Conservation (phyloP, 2,113 vertebrate species). For the Sorex fumeus region DNA sequence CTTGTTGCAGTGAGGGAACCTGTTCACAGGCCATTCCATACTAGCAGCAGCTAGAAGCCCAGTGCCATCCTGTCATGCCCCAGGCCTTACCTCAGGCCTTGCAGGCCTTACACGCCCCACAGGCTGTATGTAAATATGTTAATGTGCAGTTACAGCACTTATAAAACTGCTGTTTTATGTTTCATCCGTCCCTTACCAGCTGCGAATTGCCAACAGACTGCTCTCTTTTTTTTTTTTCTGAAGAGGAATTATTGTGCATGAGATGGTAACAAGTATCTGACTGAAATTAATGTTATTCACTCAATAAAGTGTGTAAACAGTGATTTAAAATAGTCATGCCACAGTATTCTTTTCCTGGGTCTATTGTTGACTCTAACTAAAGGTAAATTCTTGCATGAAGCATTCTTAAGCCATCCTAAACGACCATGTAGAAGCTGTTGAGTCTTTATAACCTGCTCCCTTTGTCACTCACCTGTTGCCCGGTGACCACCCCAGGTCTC, state of each 20-base stretch:
- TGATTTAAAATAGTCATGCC: not conserved
- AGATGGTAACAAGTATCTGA: not conserved
- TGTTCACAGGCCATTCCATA: too few relatives aligned
- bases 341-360: not conserved
- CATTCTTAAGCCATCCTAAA: not conserved
- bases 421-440: not conserved
- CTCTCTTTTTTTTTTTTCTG: constrained; percentile 6
- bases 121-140: too few relatives aligned
- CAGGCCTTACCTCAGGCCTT: too few relatives aligned
- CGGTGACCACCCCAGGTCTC: not conserved
- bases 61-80: too few relatives aligned
- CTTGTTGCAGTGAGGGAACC: not conserved
- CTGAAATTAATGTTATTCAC: not conserved
- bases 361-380: not conserved
- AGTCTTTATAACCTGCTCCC: not conserved
- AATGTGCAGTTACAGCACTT: too few relatives aligned
- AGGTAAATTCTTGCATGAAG: not conserved
- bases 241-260: not conserved
- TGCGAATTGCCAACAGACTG: too few relatives aligned
- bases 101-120: too few relatives aligned
- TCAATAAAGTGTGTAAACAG: not conserved
- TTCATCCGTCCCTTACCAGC: too few relatives aligned
- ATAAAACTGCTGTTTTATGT: too few relatives aligned
- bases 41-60: too few relatives aligned
- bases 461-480: constrained; percentile 26